These are phyloP conservation scores for Pedicia rivosa DNA, from an alignment of 2,888 invertebrate species.

Conservation along the genomic window DNA sequence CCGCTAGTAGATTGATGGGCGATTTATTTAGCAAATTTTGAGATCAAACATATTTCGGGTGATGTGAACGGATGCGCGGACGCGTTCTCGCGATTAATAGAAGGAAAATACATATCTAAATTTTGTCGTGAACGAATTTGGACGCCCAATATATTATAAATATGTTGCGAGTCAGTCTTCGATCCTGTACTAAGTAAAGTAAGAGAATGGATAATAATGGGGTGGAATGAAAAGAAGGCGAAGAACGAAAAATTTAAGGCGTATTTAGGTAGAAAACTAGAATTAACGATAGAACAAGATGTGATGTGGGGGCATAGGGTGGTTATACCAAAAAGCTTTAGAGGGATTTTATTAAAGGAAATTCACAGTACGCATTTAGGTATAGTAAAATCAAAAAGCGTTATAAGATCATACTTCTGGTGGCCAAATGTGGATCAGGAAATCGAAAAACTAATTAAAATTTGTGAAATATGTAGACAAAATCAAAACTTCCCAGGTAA, in stretches of 20 bases:
- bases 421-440: slow-evolving; percentile 14
- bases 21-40: neutral
- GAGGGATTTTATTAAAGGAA: slow-evolving; percentile 1
- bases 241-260: no score
- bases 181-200: no score
- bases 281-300: slow-evolving; percentile 11
- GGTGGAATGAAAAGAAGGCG: no score
- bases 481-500: neutral
- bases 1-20: neutral
- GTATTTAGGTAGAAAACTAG: neutral
- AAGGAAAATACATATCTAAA: no score
- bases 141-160: no score
- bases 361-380: slow-evolving; percentile 11
- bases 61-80: no score
- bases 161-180: no score
- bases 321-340: slow-evolving; percentile 7
- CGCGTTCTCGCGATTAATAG: no score
- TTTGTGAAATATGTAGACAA: slow-evolving; percentile 5
- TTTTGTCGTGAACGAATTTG: no score
- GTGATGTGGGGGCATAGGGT: slow-evolving; percentile 6
- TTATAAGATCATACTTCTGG: slow-evolving; percentile 14
- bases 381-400: slow-evolving; percentile 12
- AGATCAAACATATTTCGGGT: neutral
- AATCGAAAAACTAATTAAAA: slow-evolving; percentile 13
- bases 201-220: no score